Percentiles rank a stretch among this genome's conserved stretches.
phyloP scores from a whole-genome alignment of 37 sponge, comb jelly and placozoan species.

The Aphrocallistes beatrix region DNA sequence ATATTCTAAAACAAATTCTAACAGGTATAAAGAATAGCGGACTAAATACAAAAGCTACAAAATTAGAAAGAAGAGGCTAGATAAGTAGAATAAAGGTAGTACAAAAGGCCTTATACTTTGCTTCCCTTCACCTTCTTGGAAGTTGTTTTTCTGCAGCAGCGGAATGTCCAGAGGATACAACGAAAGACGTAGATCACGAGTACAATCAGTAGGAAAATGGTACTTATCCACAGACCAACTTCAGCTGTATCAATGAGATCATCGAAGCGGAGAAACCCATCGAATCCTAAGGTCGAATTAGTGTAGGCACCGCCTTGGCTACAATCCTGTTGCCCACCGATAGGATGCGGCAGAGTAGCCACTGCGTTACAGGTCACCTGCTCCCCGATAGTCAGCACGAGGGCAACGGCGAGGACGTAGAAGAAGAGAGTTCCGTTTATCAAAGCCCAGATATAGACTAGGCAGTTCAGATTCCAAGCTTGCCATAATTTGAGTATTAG shows the following conservation, averaged over 20 bases:
- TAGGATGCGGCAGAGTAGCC: not conserved
- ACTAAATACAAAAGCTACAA: too few species aligned
- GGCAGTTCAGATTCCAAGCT: not conserved
- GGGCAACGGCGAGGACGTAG: not conserved
- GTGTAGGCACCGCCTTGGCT: not conserved
- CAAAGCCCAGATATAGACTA: not conserved
- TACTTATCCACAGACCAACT: not conserved
- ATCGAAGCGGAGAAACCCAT: not conserved
- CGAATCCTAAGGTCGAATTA: not conserved
- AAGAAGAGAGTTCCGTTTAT: not conserved
- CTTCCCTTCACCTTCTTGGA: too few species aligned
- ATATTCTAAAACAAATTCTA: too few species aligned
- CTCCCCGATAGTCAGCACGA: not conserved
- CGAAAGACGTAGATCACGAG: not conserved
- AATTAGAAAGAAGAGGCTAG: too few species aligned
- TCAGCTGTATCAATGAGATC: not conserved
- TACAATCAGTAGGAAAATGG: not conserved
- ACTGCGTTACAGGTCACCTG: not conserved
- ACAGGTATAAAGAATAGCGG: too few species aligned
- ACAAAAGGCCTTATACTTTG: too few species aligned
- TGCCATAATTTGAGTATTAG: not conserved
- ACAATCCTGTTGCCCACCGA: not conserved
- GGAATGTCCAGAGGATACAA: not conserved
- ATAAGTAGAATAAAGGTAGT: too few species aligned
- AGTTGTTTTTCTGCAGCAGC: not conserved